Evolutionary conservation across 2,113 vertebrate genomes (phyloP), one percentile per base, ranked within the genome.

Genomic region (Labeo rohita): DNA sequence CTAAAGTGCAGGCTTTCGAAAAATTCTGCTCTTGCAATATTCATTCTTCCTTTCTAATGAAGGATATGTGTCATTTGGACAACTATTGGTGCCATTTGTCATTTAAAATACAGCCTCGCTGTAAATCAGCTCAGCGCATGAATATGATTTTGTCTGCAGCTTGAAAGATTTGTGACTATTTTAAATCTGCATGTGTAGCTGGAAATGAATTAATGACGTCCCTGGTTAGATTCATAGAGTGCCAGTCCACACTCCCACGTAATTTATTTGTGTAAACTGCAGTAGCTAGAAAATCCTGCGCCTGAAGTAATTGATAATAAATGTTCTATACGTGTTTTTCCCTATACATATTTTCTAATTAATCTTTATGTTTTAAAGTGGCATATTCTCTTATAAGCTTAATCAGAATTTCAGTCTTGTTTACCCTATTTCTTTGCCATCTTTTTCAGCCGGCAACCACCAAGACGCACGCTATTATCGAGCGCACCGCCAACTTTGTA

Each of bases 391-490:
- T 72, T 49, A n/a, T 4, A 68, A 77, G 65, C 8, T 28, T 63
- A 54, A 23, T 54, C 28, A 65, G n/a, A 34, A 8, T n/a, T 52
- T 18, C 7, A 10, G 12, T 45, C 28, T 70, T 10, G 11, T 45
- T 84, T 18, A 84, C 21, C 84, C 83, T 83, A 23, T 90, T 89
- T 21, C 43, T n/a, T 50, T 47, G 34, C 18, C 88, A 84, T 66
- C 81, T 88, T 83, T 88, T 77, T 0, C 84, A 99, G 98, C 98
- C 98, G 0, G 97, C 98, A 2, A 99, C 98, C 1, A 95, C 96
- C 88, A 99, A 99, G 90, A 99, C 98, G 93, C 97, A 99, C 0
- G 98, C 98, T 10, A 99, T 99, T 92, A 98, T 99, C 0, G 98
- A 99, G 91, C 96, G 97, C 68, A 99, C 98, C 0, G 98, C 98